phyloP scores from a whole-genome alignment of 2,797 vertebrate genomes.

The Microchirus variegatus region DNA sequence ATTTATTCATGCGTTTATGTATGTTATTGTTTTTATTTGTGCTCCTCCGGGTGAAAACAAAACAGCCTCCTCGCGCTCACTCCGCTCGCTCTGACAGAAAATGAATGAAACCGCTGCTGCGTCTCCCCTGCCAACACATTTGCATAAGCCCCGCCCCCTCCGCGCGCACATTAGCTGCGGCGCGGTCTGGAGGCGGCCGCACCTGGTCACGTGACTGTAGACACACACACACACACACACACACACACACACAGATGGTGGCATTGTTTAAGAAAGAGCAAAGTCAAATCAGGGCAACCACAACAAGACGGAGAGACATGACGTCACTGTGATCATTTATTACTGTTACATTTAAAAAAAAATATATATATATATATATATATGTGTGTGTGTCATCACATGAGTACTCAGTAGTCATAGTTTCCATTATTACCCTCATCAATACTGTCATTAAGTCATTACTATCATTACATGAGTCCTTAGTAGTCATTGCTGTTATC shows the following conservation, averaged over 20 bases:
- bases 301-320: not conserved
- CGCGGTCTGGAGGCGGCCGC: not conserved
- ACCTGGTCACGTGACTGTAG: slow-evolving; percentile 48
- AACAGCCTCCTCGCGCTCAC: slow-evolving; percentile 53
- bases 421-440: too few species aligned
- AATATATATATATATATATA: too few species aligned
- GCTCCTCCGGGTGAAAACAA: slow-evolving; percentile 48
- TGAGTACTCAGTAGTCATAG: not conserved
- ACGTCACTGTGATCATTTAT: too few species aligned
- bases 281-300: not conserved
- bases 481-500: too few species aligned
- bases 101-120: slow-evolving; percentile 82
- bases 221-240: too few species aligned
- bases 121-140: slow-evolving; percentile 81
- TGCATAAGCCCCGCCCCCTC: slow-evolving; percentile 65
- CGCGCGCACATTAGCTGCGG: slow-evolving; percentile 48
- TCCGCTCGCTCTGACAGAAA: slow-evolving; percentile 59
- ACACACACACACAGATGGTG: too few species aligned
- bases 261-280: not conserved
- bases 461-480: too few species aligned
- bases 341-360: too few species aligned
- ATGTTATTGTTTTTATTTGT: too few species aligned
- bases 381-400: not conserved
- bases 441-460: too few species aligned
- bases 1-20: too few species aligned